Base-by-base conservation (phyloP, 2,797 vertebrate species). In the Acropternis orthonyx region DNA sequence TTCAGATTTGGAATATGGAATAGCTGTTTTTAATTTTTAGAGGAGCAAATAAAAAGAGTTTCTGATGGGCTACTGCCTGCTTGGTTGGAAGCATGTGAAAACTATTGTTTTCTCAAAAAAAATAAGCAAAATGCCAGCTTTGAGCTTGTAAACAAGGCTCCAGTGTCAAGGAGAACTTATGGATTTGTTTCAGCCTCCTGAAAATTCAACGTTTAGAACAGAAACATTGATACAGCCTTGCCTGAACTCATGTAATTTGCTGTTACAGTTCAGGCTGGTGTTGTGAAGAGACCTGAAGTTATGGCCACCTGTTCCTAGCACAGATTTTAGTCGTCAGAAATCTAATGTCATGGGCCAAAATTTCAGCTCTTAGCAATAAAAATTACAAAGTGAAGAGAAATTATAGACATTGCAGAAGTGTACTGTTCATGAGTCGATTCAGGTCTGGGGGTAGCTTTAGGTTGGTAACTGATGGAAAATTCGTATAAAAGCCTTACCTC, bases 341-440 rank as follows among this genome's bases (percentile, higher is more conserved):
- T 92, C 44, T 41, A 92, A 94, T 88, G 62, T 37, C 55, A 62
- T 41, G 75, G 87, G 68, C 37, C 69, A 95, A 73, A 91, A 59
- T 65, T 94, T 85, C 69, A 93, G 44, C 36, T 88, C 55, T 88
- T 76, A 67, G 55, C 36, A 80, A 82, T 92, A 96, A 95, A 96
- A 93, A 94, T 82, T 91, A 69, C 17, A 6, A 8, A 36, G 44
- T 61, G 83, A 92, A 79, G 43, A 89, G 66, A 86, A 95, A 89
- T 92, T 94, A 87, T 75, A 86, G 85, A 85, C 71, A 71, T 85
- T 94, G 52, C 23, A 93, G 91, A 93, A 96, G 89, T 82, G 66
- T 49, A 81, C 66, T 84, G 28, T 88, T 89, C 51, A 22, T 69
- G 71, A 51, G 76, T 93, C 20, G 15, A 77, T 95, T 94, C 27